A percentile compares a stretch with the other conserved stretches of the same genome.
phyloP scores from a whole-genome alignment of 2,113 vertebrate species.

The Vombatus ursinus region DNA sequence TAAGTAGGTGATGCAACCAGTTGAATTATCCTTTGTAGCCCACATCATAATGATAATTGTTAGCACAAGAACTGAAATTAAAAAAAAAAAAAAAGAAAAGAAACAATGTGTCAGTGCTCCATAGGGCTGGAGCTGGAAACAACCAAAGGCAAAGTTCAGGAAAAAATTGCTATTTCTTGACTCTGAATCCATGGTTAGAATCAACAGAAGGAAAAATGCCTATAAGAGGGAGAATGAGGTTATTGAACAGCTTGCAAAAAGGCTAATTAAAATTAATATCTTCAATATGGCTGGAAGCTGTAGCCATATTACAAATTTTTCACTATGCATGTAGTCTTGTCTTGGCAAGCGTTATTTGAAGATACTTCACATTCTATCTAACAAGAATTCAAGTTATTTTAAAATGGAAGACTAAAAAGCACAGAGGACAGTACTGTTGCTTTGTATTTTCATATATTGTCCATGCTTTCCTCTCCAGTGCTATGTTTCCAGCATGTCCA shows the following conservation, averaged over 20 bases:
- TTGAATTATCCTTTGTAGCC: background rate
- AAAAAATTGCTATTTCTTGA: conserved; percentile 20
- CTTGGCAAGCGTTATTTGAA: background rate
- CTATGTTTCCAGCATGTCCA: conserved; percentile 19
- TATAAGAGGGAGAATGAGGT: background rate
- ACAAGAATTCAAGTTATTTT: conserved; percentile 44
- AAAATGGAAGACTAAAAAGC: conserved; percentile 41
- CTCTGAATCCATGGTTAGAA: conserved; percentile 14
- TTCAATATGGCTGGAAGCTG: conserved; percentile 24
- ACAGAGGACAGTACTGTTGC: background rate
- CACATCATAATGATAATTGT: background rate
- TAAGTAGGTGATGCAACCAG: background rate
- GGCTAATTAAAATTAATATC: conserved; percentile 41
- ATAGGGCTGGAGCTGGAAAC: background rate
- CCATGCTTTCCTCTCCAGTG: background rate
- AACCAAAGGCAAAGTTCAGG: conserved; percentile 1
- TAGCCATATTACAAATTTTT: conserved; percentile 27
- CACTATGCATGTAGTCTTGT: background rate
- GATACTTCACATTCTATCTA: conserved; percentile 35
- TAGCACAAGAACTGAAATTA: conserved; percentile 17
- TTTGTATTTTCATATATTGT: conserved; percentile 22
- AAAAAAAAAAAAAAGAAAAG: conserved; percentile 12
- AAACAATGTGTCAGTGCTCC: background rate
- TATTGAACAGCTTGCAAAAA: background rate
- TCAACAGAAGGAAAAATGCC: conserved; percentile 3